Evolutionary conservation across 2,113 vertebrate species (phyloP), one percentile per base, ranked within the genome.

Genomic region (Pao palembangensis): DNA sequence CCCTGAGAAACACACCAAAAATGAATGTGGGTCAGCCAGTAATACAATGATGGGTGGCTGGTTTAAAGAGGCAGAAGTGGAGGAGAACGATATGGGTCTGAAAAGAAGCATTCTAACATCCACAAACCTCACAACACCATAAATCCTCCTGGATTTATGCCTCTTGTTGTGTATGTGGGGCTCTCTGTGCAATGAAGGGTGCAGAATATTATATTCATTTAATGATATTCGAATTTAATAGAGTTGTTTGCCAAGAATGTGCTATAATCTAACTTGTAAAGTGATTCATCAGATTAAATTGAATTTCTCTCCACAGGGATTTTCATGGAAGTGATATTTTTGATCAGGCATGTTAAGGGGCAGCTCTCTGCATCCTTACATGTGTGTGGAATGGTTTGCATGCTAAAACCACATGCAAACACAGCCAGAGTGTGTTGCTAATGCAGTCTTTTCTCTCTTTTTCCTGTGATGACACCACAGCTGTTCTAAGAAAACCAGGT

Each of bases 401-500:
- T 92, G 91, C 64, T 73, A 80, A 75, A 48, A 16, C 85, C 89
- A 91, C 95, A 98, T 98, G 95, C 89, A 93, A 92, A 90, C 62
- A 59, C 46, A 75, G 64, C 77, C 87, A 71, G 87, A 91, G 95
- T 91, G 90, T 90, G 89, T 78, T 74, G 75, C 78, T 93, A 91
- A 93, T 79, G 55, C 49, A n/a, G 54, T 53, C 67, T 79, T 81
- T 47, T 90, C 70, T 84, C 44, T 53, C 16, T 34, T 58, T 63
- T 55, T 55, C 58, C 62, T 80, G 51, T 83, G 64, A 87, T 83
- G 88, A 83, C 83, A 89, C 90, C 81, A 89, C 87, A 18, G 73
- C 92, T 89, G 93, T 92, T 91, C 93, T 69, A 88, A 93, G 88
- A 89, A 90, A 90, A 91, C 93, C 94, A 95, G 96, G 96, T 98